Conservation (phyloP, 2,113 vertebrate genomes). For the Cariama cristata region DNA sequence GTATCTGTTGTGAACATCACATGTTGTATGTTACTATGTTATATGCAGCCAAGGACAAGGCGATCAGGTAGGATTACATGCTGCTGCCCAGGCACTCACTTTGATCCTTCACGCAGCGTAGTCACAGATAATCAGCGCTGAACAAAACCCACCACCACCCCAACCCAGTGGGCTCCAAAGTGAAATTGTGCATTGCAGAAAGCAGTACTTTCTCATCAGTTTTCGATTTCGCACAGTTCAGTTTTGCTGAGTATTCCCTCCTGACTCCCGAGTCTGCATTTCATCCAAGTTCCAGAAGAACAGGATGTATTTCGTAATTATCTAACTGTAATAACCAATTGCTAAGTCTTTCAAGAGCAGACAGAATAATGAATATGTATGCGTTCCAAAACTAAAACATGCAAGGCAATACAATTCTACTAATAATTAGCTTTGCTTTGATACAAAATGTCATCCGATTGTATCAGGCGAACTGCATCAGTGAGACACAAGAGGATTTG, state of each 20-base stretch:
- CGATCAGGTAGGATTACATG: background rate
- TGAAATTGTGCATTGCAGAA: background rate
- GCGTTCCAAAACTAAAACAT: background rate
- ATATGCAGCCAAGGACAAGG: background rate
- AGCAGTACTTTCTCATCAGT: background rate
- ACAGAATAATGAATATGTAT: slow-evolving; percentile 48
- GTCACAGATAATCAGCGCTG: background rate
- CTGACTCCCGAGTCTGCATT: background rate
- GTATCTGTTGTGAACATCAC: background rate
- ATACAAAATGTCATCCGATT: background rate
- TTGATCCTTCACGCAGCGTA: accelerated
- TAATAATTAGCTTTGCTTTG: slow-evolving; percentile 26
- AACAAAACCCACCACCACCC: background rate
- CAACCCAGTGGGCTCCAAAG: background rate
- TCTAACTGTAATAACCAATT: slow-evolving; percentile 6
- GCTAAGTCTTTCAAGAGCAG: slow-evolving; percentile 10
- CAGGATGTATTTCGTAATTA: slow-evolving; percentile 25
- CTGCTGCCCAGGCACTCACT: background rate
- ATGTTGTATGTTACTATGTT: accelerated
- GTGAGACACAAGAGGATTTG: background rate
- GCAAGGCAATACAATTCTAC: background rate
- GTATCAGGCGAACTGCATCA: background rate
- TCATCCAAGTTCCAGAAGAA: slow-evolving; percentile 11
- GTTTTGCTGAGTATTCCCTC: background rate
- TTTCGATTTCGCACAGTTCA: background rate